These are phyloP conservation scores for Lethenteron reissneri DNA, from an alignment of 2,113 vertebrate species.

Conservation along the genomic window DNA sequence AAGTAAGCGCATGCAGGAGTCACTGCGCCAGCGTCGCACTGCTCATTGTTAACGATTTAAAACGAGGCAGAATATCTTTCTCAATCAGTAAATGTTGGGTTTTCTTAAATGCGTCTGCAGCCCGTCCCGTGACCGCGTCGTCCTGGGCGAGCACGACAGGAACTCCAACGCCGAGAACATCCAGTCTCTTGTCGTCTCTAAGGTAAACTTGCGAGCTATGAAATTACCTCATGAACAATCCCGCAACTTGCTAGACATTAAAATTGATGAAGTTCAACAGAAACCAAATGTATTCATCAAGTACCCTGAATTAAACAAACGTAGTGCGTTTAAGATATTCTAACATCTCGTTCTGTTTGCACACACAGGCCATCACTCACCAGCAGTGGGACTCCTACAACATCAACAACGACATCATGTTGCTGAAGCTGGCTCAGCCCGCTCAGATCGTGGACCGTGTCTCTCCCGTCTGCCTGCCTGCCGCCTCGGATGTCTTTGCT, in stretches of 20 bases:
- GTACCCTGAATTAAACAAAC: not conserved
- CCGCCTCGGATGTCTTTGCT: not conserved
- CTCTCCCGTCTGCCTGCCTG: not conserved
- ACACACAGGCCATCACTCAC: slow-evolving; percentile 4
- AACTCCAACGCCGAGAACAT: not conserved
- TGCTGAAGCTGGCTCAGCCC: not conserved
- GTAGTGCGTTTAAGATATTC: not conserved
- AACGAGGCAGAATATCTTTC: not conserved
- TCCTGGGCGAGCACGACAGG: not conserved
- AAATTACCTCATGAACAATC: not conserved
- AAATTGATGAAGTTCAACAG: not conserved
- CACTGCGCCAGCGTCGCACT: not conserved
- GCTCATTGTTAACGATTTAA: not conserved
- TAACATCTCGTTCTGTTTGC: not conserved
- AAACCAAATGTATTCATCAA: not conserved
- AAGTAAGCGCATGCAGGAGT: not conserved
- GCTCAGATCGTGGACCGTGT: not conserved
- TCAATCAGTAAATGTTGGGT: not conserved
- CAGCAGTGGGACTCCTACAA: not conserved
- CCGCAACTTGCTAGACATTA: not conserved
- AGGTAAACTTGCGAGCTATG: not conserved
- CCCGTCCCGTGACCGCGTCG: not conserved
- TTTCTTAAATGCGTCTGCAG: not conserved
- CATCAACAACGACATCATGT: slow-evolving; percentile 2
- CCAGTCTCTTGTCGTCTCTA: not conserved